phyloP scores from a whole-genome alignment of 1,140 invertebrate species.

The Gryon sp. region DNA sequence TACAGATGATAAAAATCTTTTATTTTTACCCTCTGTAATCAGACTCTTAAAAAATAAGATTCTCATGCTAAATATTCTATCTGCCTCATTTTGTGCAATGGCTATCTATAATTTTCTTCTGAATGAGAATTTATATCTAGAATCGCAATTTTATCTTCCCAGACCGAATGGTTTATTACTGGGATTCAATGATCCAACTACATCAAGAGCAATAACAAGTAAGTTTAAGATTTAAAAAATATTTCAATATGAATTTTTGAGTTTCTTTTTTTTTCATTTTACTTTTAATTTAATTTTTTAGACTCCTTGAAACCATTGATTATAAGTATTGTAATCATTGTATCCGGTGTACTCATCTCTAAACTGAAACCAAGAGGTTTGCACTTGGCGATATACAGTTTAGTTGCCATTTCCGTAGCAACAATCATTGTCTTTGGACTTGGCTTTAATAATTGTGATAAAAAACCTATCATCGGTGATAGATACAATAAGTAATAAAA shows the following conservation, averaged over 20 bases:
- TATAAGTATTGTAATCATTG: slow-evolving; percentile 81
- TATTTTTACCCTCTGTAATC: slow-evolving; percentile 80
- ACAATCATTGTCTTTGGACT: slow-evolving; percentile 80
- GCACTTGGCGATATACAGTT: slow-evolving; percentile 81
- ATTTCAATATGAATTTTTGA: not conserved
- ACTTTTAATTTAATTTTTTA: slow-evolving; percentile 45
- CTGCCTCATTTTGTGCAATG: slow-evolving; percentile 80
- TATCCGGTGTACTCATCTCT: slow-evolving; percentile 83
- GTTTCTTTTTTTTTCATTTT: slow-evolving; percentile 4
- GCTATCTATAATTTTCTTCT: slow-evolving; percentile 80
- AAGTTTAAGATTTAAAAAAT: slow-evolving; percentile 26
- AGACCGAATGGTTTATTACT: slow-evolving; percentile 78
- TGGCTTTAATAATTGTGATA: slow-evolving; percentile 82
- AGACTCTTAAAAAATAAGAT: slow-evolving; percentile 82
- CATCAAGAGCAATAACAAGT: slow-evolving; percentile 79
- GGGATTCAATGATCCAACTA: slow-evolving; percentile 81
- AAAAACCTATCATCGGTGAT: slow-evolving; percentile 75
- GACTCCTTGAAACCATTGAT: slow-evolving; percentile 82
- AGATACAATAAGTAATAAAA: slow-evolving; percentile 70
- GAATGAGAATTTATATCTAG: slow-evolving; percentile 81
- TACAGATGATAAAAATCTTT: slow-evolving; percentile 65
- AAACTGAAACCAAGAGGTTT: slow-evolving; percentile 81
- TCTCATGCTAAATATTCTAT: slow-evolving; percentile 81
- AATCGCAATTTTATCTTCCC: slow-evolving; percentile 82
- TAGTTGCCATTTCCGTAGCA: slow-evolving; percentile 77